phyloP scores from a whole-genome alignment of 2,797 vertebrate genomes.

The Sylvia borin region DNA sequence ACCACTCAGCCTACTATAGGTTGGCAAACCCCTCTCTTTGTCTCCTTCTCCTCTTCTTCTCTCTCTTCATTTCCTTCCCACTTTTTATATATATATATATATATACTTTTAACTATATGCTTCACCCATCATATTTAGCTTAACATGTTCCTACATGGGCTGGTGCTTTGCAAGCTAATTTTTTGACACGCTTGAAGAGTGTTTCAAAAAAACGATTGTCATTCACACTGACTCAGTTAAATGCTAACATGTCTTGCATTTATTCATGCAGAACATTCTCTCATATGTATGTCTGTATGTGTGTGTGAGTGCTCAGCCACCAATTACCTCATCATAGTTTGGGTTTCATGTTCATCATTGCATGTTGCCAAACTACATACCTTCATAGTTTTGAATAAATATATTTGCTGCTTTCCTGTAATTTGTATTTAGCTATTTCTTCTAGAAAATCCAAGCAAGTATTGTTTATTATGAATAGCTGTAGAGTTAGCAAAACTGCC shows the following conservation, averaged over 20 bases:
- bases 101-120: conserved; percentile 69
- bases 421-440: conserved; percentile 43
- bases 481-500: conserved; percentile 60
- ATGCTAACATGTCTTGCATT: conserved; percentile 63
- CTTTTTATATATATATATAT: conserved; percentile 72
- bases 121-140: conserved; percentile 73
- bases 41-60: conserved; percentile 67
- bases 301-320: conserved; percentile 62
- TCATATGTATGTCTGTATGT: conserved; percentile 53
- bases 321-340: conserved; percentile 53
- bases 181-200: conserved; percentile 59
- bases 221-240: conserved; percentile 54
- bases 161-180: conserved; percentile 74
- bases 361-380: conserved; percentile 73
- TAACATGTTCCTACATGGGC: conserved; percentile 73
- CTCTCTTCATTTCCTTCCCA: conserved; percentile 75
- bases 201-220: conserved; percentile 53
- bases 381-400: conserved; percentile 66
- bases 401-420: conserved; percentile 64
- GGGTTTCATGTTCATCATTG: conserved; percentile 74
- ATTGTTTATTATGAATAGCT: conserved; percentile 63
- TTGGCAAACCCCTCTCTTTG: conserved; percentile 98
- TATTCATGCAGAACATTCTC: conserved; percentile 51
- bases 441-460: conserved; percentile 59
- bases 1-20: conserved; percentile 99